A percentile compares a stretch with the other conserved stretches of the same genome.
Evolutionary conservation across 2,888 invertebrate species (phyloP).

Genomic region (Monochamus alternatus): DNA sequence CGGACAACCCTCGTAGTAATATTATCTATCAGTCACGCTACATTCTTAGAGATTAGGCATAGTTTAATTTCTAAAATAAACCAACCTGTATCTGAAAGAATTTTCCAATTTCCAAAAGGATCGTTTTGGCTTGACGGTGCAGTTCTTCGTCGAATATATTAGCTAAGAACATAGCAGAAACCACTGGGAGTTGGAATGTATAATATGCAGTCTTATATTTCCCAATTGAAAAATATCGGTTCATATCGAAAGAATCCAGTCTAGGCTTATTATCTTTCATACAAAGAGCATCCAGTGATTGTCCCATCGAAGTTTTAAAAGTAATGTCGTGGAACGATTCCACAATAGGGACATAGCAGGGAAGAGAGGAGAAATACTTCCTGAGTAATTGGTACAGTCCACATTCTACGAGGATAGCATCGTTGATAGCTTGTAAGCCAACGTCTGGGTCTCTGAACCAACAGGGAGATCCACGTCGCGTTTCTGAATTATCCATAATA

Average conservation of each 20-base stretch:
- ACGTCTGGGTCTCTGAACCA: conserved; percentile 88
- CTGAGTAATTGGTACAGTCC: conserved; percentile 85
- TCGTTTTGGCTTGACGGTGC: conserved; percentile 86
- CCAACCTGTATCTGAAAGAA: conserved; percentile 93
- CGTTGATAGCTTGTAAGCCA: conserved; percentile 86
- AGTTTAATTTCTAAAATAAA: background rate
- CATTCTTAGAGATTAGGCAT: no score
- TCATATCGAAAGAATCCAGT: conserved; percentile 78
- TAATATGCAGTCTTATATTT: conserved; percentile 95
- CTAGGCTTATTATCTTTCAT: conserved; percentile 69
- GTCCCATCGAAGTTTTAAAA: conserved; percentile 84
- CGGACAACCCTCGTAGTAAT: no score
- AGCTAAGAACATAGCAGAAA: conserved; percentile 89
- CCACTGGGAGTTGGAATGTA: conserved; percentile 92
- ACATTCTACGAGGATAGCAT: conserved; percentile 85
- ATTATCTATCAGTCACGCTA: no score
- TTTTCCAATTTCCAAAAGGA: conserved; percentile 92
- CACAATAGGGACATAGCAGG: conserved; percentile 83
- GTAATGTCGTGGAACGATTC: conserved; percentile 87
- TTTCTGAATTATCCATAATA: conserved; percentile 89
- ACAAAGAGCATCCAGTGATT: conserved; percentile 84
- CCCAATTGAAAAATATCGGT: conserved; percentile 86
- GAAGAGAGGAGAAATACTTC: conserved; percentile 81
- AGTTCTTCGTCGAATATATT: conserved; percentile 83
- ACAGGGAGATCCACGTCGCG: conserved; percentile 89